Base-by-base conservation (phyloP, 1,140 invertebrate genomes). In the Drosophila repletoides region DNA sequence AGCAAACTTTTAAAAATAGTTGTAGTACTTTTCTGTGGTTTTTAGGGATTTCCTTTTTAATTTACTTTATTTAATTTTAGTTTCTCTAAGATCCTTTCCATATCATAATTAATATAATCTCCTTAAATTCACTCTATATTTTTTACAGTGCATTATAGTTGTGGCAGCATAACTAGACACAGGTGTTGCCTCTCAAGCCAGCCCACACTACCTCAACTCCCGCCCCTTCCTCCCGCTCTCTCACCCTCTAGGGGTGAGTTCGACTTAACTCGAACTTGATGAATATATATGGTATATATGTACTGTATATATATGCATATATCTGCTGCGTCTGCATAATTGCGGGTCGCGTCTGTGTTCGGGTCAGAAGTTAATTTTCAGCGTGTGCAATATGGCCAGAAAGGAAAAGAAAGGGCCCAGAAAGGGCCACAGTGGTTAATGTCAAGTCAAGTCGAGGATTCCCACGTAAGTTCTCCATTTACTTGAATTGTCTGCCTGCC, bases 141-240 rank as follows among this genome's bases (percentile, higher is more conserved):
- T n/a, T n/a, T n/a, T n/a, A n/a, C n/a, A n/a, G n/a, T n/a, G n/a
- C n/a, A n/a, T n/a, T n/a, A n/a, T n/a, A n/a, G n/a, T n/a, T n/a
- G n/a, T n/a, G n/a, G n/a, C 36, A 31, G 28, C 34, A 29, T n/a
- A n/a, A n/a, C n/a, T n/a, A n/a, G n/a, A n/a, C 72, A 86, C 80
- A 86, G 80, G 80, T 86, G 80, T 86, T 86, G 81, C 81, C 80
- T 86, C 80, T 86, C 80, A 86, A 86, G 80, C 75, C 52, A 52
- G 43, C 7, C 38, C 49, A 48, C 34, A 12, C 63, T 26, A 9
- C 17, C 46, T 15, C 41, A 48, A 33, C 2, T 17, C n/a, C 48
- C 15, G 7, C 2, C 67, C 10, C 53, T 52, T 1, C 34, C 41
- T 6, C n/a, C 7, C 10, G 7, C 31, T 9, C 0, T 9, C 40